Evolutionary conservation across 2,888 invertebrate genomes (phyloP).

Genomic region (Heterodera filipjevi): DNA sequence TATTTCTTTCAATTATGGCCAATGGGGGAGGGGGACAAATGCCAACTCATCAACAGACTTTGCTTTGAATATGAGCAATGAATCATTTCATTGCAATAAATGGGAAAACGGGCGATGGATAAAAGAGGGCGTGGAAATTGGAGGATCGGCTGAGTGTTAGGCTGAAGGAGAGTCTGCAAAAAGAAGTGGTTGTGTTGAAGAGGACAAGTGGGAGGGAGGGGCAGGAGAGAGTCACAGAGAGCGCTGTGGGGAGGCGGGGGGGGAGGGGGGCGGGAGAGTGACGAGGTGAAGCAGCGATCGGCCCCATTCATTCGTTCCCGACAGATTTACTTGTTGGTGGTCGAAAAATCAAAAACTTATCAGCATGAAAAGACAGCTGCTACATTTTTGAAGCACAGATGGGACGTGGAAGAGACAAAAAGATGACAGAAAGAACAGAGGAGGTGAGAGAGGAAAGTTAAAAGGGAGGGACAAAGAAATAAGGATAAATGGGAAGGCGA

Average conservation of each 20-base stretch:
- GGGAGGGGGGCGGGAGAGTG: neutral
- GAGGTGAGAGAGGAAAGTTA: neutral
- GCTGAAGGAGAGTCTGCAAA: neutral
- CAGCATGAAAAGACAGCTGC: neutral
- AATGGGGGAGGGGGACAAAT: too few relatives aligned
- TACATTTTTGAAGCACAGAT: neutral
- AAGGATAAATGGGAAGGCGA: neutral
- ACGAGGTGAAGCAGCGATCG: neutral
- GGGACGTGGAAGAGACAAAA: neutral
- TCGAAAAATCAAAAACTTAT: neutral
- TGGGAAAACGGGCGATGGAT: neutral
- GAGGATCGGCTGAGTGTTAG: neutral
- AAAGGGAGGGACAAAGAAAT: neutral
- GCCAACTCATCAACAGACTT: neutral
- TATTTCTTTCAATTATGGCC: neutral
- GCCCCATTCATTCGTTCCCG: conserved; percentile 6
- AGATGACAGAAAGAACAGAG: neutral
- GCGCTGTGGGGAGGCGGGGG: too few relatives aligned
- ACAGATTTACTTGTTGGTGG: neutral
- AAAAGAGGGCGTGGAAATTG: neutral
- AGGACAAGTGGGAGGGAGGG: neutral
- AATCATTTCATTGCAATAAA: neutral
- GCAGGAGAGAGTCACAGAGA: too few relatives aligned
- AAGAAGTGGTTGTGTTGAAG: neutral
- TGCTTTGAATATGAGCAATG: neutral